Evolutionary conservation across 2,888 invertebrate genomes (phyloP).

Genomic region (Coleophora deauratella): DNA sequence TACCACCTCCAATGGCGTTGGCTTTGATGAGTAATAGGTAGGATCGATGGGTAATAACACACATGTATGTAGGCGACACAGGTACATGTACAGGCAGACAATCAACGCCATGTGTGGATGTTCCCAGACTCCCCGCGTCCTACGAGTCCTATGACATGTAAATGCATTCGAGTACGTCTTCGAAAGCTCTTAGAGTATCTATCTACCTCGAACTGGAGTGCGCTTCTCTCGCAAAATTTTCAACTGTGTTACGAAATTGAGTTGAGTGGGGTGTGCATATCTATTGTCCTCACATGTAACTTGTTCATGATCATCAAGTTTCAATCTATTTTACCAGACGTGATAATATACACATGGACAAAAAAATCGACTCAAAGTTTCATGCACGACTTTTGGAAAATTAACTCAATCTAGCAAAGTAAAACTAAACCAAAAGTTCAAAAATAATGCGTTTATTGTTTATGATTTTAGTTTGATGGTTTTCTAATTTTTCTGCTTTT

Average conservation of each 20-base stretch:
- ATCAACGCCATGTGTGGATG: constrained; percentile 54
- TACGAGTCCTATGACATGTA: constrained; percentile 49
- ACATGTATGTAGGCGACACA: constrained; percentile 30
- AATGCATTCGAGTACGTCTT: constrained; percentile 65
- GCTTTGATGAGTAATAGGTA: constrained; percentile 9
- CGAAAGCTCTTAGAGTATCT: constrained; percentile 49
- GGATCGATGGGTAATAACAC: constrained; percentile 42
- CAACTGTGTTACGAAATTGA: too few species aligned
- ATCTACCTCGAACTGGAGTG: neutral
- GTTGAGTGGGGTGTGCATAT: neutral
- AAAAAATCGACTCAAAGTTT: too few species aligned
- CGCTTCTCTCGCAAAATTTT: too few species aligned
- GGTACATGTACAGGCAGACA: constrained; percentile 37
- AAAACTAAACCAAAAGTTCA: too few species aligned
- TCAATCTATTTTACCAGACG: too few species aligned
- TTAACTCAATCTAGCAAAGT: too few species aligned
- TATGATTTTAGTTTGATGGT: too few species aligned
- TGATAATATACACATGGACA: too few species aligned
- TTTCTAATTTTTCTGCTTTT: too few species aligned
- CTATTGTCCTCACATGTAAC: neutral
- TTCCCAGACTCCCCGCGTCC: constrained; percentile 40
- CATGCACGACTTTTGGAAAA: too few species aligned
- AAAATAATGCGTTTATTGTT: too few species aligned
- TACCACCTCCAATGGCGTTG: constrained; percentile 24
- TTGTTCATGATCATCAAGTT: too few species aligned